Base-by-base conservation (phyloP, 2,797 vertebrate species). In the Anabas testudineus region DNA sequence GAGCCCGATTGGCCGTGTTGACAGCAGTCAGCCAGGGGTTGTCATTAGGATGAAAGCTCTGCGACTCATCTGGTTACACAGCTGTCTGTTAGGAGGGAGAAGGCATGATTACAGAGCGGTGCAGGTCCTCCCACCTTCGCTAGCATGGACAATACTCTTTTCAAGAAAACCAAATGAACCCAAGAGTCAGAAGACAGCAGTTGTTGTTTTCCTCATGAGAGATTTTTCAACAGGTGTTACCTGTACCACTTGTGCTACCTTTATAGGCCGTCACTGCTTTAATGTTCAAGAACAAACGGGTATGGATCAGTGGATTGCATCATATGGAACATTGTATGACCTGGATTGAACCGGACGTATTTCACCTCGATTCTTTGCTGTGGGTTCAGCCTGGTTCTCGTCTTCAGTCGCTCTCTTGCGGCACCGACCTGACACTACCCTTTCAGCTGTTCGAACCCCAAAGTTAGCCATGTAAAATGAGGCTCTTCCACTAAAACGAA, bases 31-130 rank as follows among this genome's bases (percentile, higher is more conserved):
- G 83, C 72, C 82, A 65, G 86, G 78, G 86, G 87, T 88, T 88
- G 84, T 93, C 85, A 93, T 92, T 91, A 92, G 81, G 83, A 92
- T 91, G 88, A 92, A 93, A 92, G 92, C 72, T 41, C 46, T 7
- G 49, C 53, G 48, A 79, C 82, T 93, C 90, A 92, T 90, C 91
- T 92, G 89, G 83, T 88, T 86, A 61, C 87, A 87, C 92, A 94
- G 88, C 89, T 91, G 93, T 91, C 85, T 46, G 81, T 67, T 67
- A 13, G 74, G 78, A 71, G 5, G 54, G 51, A 34, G 48, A 41
- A 70, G 72, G 8, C 65, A 59, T 90, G 83, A 92, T 92, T 90
- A 91, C 82, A 91, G 90, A 90, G 86, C 46, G 16, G 56, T 32
- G 55, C 54, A 0, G 24, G 56, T 58, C 65, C 78, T 70, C 76